Evolutionary conservation across 2,797 vertebrate genomes (phyloP), one percentile per base, ranked within the genome.

Genomic region (Hoplostethus atlanticus): DNA sequence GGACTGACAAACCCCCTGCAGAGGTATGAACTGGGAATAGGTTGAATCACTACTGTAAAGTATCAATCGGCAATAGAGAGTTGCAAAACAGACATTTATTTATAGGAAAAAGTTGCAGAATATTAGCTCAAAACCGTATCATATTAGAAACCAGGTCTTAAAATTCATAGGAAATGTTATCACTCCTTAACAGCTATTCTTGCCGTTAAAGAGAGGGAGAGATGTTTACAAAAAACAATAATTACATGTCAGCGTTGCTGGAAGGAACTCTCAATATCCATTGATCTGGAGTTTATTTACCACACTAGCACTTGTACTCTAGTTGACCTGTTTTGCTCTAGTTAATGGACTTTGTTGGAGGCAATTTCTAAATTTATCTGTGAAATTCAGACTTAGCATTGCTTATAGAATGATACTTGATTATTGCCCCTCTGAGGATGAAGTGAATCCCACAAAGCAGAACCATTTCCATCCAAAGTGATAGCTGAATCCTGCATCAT

Each of bases 381-480:
- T 57, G 21, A 64, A 50, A 44, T 64, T 74, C 42, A 60, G 46
- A 68, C 44, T 74, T 36, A 2, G 9, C n/a, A 16, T 40, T 10
- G 42, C 61, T 79, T 57, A 36, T 73, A 12, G 68, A 80, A 63
- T 21, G 42, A 2, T 15, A 64, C 55, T 66, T 64, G 58, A 76
- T 73, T 56, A 66, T 36, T 53, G 28, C 12, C 47, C 55, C 28
- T 65, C 11, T 0, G 11, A 68, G 30, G 51, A 66, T 36, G 38
- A 66, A 62, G 52, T 67, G 15, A 5, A 54, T 30, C 28, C 34
- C 16, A 50, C 66, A 58, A 60, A 44, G 59, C 6, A 73, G 51
- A 74, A 64, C 64, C 40, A 73, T 87, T 79, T 79, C 69, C 72
- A 73, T 79, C 34, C 55, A 62, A 75, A 82, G 60, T 61, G 70